Conservation (phyloP, 2,888 invertebrate genomes). For the Adineta ricciae region DNA sequence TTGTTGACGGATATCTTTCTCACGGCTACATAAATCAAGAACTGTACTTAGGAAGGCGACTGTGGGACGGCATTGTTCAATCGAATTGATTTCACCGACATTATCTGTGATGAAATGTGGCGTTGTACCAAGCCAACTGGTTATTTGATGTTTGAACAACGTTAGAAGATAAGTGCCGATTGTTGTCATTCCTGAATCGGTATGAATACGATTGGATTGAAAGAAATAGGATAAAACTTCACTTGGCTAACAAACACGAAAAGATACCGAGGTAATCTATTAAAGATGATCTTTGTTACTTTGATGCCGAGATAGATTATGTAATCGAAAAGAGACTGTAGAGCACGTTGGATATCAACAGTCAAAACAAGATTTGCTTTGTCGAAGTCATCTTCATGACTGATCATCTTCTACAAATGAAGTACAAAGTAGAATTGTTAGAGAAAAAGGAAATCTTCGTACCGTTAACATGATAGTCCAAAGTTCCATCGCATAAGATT, state of each 20-base stretch:
- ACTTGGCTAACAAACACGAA: neutral
- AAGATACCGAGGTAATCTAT: neutral
- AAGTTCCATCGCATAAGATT: neutral
- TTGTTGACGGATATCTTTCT: constrained; percentile 23
- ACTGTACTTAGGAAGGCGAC: constrained; percentile 20
- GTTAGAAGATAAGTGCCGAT: neutral
- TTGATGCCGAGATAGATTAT: neutral
- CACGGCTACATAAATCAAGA: constrained; percentile 21
- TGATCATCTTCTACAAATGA: neutral
- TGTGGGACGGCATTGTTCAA: neutral
- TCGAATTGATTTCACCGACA: neutral
- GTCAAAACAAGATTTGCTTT: neutral
- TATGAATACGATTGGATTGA: neutral
- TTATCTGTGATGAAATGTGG: neutral
- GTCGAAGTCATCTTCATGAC: neutral
- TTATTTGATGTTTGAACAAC: constrained; percentile 17
- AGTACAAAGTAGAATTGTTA: neutral
- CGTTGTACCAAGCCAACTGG: neutral
- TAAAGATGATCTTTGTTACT: neutral
- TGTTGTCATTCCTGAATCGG: neutral
- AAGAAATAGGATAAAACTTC: neutral
- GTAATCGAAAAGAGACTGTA: constrained; percentile 1
- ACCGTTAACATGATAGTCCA: constrained; percentile 7
- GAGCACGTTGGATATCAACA: neutral
- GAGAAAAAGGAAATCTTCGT: neutral